These are phyloP conservation scores for Nanorana parkeri DNA, from an alignment of 2,113 vertebrate genomes.

Conservation along the genomic window DNA sequence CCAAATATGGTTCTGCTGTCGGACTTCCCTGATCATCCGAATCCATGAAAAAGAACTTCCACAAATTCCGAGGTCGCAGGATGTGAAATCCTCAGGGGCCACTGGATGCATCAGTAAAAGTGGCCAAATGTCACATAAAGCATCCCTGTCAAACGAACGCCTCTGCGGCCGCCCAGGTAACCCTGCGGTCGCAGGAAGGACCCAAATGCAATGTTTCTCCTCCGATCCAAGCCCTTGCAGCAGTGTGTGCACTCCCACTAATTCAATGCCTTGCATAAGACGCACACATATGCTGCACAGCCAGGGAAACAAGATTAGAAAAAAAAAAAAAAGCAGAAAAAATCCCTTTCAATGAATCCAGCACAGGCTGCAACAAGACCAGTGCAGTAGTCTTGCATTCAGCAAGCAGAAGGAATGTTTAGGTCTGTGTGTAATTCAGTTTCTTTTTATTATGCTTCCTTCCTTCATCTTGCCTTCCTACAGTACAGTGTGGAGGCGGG, in stretches of 20 bases:
- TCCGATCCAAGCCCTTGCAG: slow-evolving; percentile 1
- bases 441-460: slow-evolving; percentile 39
- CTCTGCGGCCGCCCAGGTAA: slow-evolving; percentile 32
- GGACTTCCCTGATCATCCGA: slow-evolving; percentile 42
- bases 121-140: slow-evolving; percentile 24
- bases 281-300: slow-evolving; percentile 27
- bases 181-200: neutral
- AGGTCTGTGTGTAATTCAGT: slow-evolving; percentile 41
- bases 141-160: slow-evolving; percentile 33
- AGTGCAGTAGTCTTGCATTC: neutral
- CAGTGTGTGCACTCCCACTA: slow-evolving; percentile 30
- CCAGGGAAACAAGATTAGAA: neutral
- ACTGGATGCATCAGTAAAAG: slow-evolving; percentile 25
- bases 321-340: too few relatives aligned
- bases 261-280: slow-evolving; percentile 9
- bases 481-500: slow-evolving; percentile 48
- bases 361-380: slow-evolving; percentile 22
- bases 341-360: slow-evolving; percentile 14
- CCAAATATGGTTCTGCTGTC: slow-evolving; percentile 44
- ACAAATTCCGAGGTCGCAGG: slow-evolving; percentile 8
- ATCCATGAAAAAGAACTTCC: slow-evolving; percentile 55
- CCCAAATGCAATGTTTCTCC: slow-evolving; percentile 20
- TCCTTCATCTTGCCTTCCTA: slow-evolving; percentile 32
- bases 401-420: neutral
- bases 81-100: slow-evolving; percentile 24